A percentile compares a stretch with the other conserved stretches of the same genome.
Evolutionary conservation across 2,888 invertebrate genomes (phyloP).

Genomic region (Mycalesis mineus): DNA sequence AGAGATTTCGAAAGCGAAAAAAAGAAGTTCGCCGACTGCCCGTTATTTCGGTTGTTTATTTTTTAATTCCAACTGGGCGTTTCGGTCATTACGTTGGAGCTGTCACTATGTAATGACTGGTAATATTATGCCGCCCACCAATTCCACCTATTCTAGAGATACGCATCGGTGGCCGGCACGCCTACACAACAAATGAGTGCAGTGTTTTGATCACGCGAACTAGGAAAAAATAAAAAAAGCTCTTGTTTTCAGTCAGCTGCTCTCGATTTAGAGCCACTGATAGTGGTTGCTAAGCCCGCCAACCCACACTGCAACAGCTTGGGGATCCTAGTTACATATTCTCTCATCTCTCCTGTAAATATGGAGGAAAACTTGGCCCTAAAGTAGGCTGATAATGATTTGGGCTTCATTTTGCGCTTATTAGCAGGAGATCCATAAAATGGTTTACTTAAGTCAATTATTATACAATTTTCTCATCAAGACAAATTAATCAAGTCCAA

Average conservation of each 20-base stretch:
- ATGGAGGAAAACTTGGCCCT: no score
- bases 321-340: no score
- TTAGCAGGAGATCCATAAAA: no score
- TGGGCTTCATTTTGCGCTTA: no score
- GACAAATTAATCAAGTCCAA: no score
- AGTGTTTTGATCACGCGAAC: slow-evolving; percentile 38
- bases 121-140: slow-evolving; percentile 75
- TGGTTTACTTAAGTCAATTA: no score
- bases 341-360: no score
- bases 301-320: no score
- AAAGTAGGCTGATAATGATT: no score
- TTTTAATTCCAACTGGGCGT: slow-evolving; percentile 47
- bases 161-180: slow-evolving; percentile 66
- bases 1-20: slow-evolving; percentile 5
- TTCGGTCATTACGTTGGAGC: slow-evolving; percentile 43
- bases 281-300: no score
- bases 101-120: slow-evolving; percentile 62
- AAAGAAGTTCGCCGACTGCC: slow-evolving; percentile 3
- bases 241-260: not conserved
- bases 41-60: slow-evolving; percentile 23
- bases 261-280: not conserved
- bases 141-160: slow-evolving; percentile 70
- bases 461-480: no score
- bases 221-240: slow-evolving; percentile 4
- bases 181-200: slow-evolving; percentile 59